Percentiles rank a stretch among this genome's conserved stretches.
Conservation (phyloP, 2,797 vertebrate genomes). For the Oreortyx pictus region DNA sequence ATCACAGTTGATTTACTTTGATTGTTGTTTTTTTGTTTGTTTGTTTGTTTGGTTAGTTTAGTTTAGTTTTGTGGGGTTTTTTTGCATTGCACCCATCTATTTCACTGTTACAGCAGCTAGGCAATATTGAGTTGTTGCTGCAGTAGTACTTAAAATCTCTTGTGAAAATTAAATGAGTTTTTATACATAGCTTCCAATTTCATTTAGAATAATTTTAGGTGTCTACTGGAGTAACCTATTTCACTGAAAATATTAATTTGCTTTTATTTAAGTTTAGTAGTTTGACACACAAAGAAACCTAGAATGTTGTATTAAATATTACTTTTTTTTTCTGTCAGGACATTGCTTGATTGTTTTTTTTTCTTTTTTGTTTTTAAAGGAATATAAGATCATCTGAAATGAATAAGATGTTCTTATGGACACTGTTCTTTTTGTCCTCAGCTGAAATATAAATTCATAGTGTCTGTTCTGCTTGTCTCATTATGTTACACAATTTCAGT, state of each 20-base stretch:
- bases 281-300: not conserved
- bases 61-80: not conserved
- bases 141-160: conserved; percentile 32
- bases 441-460: not conserved
- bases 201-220: not conserved
- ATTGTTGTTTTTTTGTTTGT: not conserved
- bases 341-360: not conserved
- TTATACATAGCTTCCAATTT: conserved; percentile 16
- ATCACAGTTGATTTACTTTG: conserved; percentile 54
- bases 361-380: not conserved
- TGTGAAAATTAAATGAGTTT: conserved; percentile 25
- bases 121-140: conserved; percentile 20
- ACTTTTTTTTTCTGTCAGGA: not conserved
- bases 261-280: conserved; percentile 17
- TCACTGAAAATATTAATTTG: conserved; percentile 35
- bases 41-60: not conserved
- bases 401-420: not conserved
- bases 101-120: not conserved
- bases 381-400: not conserved
- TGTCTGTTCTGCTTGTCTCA: not conserved
- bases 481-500: not conserved
- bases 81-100: not conserved
- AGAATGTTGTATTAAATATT: not conserved
- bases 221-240: not conserved
- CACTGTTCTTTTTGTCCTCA: not conserved